phyloP scores from a whole-genome alignment of 2,797 vertebrate genomes.

The Coregonus ussuriensis region DNA sequence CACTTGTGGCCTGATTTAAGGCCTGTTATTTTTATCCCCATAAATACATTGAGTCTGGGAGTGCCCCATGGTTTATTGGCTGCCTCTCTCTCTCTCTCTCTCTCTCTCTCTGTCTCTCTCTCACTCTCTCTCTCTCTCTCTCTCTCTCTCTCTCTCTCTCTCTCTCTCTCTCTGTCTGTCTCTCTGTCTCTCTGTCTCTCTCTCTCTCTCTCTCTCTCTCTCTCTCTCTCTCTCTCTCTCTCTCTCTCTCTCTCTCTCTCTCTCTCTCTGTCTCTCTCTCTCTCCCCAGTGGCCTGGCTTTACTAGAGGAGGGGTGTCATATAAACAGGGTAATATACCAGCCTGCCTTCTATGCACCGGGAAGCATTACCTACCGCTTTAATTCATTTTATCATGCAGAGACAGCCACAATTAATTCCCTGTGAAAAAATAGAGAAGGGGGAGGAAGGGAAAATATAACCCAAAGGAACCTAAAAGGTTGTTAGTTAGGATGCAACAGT shows the following conservation, averaged over 20 bases:
- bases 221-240: slow-evolving; percentile 32
- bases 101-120: not conserved
- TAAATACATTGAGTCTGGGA: slow-evolving; percentile 72
- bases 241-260: slow-evolving; percentile 25
- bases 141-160: too few species aligned
- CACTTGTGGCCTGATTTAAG: slow-evolving; percentile 73
- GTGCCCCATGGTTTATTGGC: slow-evolving; percentile 69
- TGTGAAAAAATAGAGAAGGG: slow-evolving; percentile 47
- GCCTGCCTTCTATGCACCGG: slow-evolving; percentile 63
- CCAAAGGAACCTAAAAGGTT: not conserved
- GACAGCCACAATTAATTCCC: slow-evolving; percentile 64
- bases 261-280: slow-evolving; percentile 19
- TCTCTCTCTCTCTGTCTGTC: too few species aligned
- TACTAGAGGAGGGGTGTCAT: slow-evolving; percentile 73
- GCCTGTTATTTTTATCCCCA: slow-evolving; percentile 75
- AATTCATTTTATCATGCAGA: slow-evolving; percentile 67
- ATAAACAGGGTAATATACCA: slow-evolving; percentile 78
- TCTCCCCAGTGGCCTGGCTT: slow-evolving; percentile 65
- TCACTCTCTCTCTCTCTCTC: not conserved
- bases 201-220: slow-evolving; percentile 5
- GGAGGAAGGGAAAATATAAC: slow-evolving; percentile 12
- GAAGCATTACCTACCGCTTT: slow-evolving; percentile 64
- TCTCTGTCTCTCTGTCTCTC: too few species aligned
- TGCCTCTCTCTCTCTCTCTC: slow-evolving; percentile 30
- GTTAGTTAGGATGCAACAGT: slow-evolving; percentile 2